Evolutionary conservation across 2,888 invertebrate species (phyloP), one percentile per base, ranked within the genome.

Genomic region (Dascillus cervinus): DNA sequence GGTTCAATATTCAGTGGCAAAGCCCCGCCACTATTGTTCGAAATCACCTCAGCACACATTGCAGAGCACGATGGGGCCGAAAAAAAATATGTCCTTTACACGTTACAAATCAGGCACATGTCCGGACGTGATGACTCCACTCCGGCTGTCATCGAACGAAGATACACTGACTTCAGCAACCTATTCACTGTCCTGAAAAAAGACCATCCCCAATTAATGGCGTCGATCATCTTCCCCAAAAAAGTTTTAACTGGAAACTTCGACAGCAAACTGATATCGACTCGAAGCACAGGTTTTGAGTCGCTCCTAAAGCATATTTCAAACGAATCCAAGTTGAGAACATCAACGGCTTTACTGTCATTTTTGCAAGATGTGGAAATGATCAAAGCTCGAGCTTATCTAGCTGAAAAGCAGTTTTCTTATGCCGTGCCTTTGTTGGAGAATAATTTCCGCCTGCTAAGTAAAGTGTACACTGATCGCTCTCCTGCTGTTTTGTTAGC

Each of bases 171-270:
- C 49, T 84, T 83, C 56, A 63, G 76, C 28, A 73, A 73, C 38
- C 64, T 84, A 2, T 82, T 76, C 52, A 71, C 69, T 43, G 67
- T 69, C 2, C 60, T 84, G 12, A 77, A 72, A 47, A 75, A 72
- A 38, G 73, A 74, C 26, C 67, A 69, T 55, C 72, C 80, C 1
- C 50, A 61, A 15, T 54, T 75, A 34, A 60, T 82, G 60, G 57
- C 55, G 29, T 61, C 55, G 35, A 56, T 79, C 3, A 62, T 67
- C 27, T 82, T 83, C 58, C 82, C 83, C 5, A 76, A 75, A 56
- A 82, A 82, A 67, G 73, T 72, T 37, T 53, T 82, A 3, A 62
- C 78, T 44, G 82, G 82, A 1, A 84, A 84, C 55, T 84, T 83
- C 53, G 78, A 79, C 28, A 71, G 76, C 8, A 75, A 71, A 43